Conservation (phyloP, 2,113 vertebrate species). For the Labrus mixtus region DNA sequence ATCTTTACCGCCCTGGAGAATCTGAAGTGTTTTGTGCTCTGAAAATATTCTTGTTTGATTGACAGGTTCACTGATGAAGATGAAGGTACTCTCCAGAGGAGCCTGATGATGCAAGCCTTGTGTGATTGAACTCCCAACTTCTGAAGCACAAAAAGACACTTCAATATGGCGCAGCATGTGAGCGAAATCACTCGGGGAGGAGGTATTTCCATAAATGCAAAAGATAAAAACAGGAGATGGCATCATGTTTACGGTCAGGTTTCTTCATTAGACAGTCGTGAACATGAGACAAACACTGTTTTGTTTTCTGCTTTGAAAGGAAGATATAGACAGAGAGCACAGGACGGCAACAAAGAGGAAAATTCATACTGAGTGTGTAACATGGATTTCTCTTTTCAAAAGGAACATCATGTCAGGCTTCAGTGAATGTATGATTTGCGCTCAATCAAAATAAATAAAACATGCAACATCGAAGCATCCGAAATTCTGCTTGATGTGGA, state of each 20-base stretch:
- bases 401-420: not conserved
- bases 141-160: not conserved
- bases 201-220: not conserved
- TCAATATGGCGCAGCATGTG: not conserved
- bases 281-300: not conserved
- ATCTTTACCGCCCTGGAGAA: not conserved
- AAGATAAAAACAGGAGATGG: not conserved
- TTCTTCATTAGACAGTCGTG: not conserved
- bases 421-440: not conserved
- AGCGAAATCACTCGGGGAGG: not conserved
- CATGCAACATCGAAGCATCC: not conserved
- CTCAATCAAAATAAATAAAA: not conserved
- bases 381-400: not conserved
- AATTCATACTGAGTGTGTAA: not conserved
- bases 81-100: not conserved
- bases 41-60: not conserved
- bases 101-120: not conserved
- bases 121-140: too few relatives aligned
- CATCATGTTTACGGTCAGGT: not conserved
- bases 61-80: not conserved
- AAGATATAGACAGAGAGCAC: not conserved
- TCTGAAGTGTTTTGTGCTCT: not conserved
- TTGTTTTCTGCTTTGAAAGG: not conserved
- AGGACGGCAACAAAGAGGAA: not conserved
- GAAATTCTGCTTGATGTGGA: constrained; percentile 15